phyloP scores from a whole-genome alignment of 2,888 invertebrate species.

The Phania funesta region DNA sequence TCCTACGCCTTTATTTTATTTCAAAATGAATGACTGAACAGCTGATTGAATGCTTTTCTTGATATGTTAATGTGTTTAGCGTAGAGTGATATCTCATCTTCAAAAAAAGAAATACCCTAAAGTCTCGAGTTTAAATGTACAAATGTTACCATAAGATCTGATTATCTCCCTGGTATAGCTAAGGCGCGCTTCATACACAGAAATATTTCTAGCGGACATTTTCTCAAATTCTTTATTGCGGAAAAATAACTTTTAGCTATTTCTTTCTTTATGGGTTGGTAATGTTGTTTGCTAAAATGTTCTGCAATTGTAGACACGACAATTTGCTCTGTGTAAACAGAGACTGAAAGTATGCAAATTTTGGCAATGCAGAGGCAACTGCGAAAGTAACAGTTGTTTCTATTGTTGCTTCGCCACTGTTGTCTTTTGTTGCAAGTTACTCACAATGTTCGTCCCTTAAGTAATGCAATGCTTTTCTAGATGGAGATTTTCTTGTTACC shows the following conservation, averaged over 20 bases:
- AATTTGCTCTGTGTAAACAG: no score
- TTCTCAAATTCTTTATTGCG: no score
- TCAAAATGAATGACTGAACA: constrained; percentile 33
- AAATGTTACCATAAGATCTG: constrained; percentile 4
- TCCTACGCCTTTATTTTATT: background rate
- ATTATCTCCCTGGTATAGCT: background rate
- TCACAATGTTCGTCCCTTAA: constrained; percentile 55
- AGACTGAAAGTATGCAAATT: no score
- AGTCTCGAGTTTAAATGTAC: constrained; percentile 21
- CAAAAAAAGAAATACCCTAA: constrained; percentile 12
- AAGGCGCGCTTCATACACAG: no score
- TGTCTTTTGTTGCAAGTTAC: constrained; percentile 33
- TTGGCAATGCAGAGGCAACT: no score
- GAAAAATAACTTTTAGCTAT: no score
- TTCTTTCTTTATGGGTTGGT: no score
- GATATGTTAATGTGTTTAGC: constrained; percentile 58
- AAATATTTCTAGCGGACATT: no score
- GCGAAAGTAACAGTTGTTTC: constrained; percentile 1
- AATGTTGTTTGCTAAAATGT: no score
- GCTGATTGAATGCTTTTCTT: constrained; percentile 36
- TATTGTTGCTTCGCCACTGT: constrained; percentile 9
- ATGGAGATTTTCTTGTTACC: background rate
- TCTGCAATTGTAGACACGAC: no score
- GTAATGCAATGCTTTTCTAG: constrained; percentile 47
- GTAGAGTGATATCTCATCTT: constrained; percentile 33